Evolutionary conservation across 2,797 vertebrate species (phyloP).

Genomic region (Gymnodraco acuticeps): DNA sequence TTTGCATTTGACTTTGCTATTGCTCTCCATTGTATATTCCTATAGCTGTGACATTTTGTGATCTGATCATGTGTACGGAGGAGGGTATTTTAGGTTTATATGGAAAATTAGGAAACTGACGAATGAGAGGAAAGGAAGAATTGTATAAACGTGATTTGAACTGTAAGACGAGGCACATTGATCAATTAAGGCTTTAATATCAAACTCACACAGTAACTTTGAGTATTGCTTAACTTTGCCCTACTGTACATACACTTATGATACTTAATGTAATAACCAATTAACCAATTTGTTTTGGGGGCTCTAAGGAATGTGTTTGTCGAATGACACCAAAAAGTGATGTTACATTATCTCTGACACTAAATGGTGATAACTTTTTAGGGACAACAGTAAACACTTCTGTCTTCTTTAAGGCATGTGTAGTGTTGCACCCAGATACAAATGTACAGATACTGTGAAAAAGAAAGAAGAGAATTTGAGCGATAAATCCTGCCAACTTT

Average conservation of each 20-base stretch:
- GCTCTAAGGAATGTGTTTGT: background rate
- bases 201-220: background rate
- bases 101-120: conserved; percentile 22
- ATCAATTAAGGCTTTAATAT: conserved; percentile 23
- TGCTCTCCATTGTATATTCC: conserved; percentile 63
- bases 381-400: background rate
- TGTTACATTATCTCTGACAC: background rate
- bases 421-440: background rate
- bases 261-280: background rate
- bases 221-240: background rate
- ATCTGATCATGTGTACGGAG: conserved; percentile 42
- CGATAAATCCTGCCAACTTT: conserved; percentile 4
- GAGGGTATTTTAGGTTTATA: conserved; percentile 38
- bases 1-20: conserved; percentile 69
- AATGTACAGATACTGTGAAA: background rate
- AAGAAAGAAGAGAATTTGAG: background rate
- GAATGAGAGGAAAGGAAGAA: conserved; percentile 17
- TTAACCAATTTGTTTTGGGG: background rate
- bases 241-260: background rate
- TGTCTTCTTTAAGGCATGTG: background rate
- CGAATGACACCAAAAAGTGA: conserved; percentile 7
- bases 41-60: conserved; percentile 62
- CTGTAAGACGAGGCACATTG: conserved; percentile 32
- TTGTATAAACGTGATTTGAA: conserved; percentile 45
- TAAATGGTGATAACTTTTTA: background rate